phyloP scores from a whole-genome alignment of 2,888 invertebrate species.

The Hirtodrosophila cameraria region DNA sequence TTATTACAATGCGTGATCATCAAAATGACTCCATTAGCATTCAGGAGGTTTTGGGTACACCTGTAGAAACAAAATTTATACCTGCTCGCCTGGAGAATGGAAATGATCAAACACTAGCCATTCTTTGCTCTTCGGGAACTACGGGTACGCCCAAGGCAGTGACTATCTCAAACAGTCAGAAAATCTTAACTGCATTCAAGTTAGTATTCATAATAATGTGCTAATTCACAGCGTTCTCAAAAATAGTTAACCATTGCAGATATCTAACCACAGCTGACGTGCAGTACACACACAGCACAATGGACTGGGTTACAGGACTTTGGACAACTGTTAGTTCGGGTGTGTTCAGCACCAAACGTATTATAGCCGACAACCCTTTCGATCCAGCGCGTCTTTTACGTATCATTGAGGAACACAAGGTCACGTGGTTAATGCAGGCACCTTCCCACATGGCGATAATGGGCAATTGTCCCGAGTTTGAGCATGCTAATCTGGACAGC shows the following conservation, averaged over 20 bases:
- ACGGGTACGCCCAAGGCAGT: conserved; percentile 79
- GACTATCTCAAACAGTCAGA: conserved; percentile 57
- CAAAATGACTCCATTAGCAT: conserved; percentile 33
- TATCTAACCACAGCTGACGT: conserved; percentile 64
- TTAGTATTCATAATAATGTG: conserved; percentile 13
- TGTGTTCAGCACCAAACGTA: conserved; percentile 65
- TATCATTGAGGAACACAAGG: conserved; percentile 63
- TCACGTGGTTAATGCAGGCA: conserved; percentile 59
- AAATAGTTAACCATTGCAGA: not conserved
- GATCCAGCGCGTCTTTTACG: conserved; percentile 57
- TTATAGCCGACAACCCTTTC: conserved; percentile 68
- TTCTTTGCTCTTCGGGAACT: conserved; percentile 81
- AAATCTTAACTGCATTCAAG: conserved; percentile 28
- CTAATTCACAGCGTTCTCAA: no score
- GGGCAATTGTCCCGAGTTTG: conserved; percentile 52
- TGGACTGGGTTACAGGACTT: conserved; percentile 70
- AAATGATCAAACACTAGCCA: conserved; percentile 71
- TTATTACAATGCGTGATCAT: conserved; percentile 61
- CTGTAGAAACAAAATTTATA: conserved; percentile 37
- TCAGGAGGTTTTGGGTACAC: conserved; percentile 36
- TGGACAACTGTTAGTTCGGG: conserved; percentile 56
- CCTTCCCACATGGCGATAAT: conserved; percentile 64
- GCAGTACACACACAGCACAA: conserved; percentile 60
- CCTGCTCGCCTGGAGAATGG: conserved; percentile 68
- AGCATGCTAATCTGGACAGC: conserved; percentile 53